Percentiles rank a stretch among this genome's conserved stretches.
These are phyloP conservation scores for Scomber scombrus DNA, from an alignment of 2,113 vertebrate genomes.

Conservation along the genomic window DNA sequence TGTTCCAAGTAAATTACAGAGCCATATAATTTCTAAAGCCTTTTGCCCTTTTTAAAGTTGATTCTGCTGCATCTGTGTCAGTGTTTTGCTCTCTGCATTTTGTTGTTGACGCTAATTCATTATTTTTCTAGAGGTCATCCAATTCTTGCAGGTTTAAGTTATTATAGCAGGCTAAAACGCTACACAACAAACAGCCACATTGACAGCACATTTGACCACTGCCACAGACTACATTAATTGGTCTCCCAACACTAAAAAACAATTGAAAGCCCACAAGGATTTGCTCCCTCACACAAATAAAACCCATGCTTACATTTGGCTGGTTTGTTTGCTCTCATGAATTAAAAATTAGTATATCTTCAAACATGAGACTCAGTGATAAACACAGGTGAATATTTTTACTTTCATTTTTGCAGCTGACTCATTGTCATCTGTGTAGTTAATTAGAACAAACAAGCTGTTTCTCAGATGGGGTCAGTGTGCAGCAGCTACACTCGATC, in stretches of 20 bases:
- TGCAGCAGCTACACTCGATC: conserved; percentile 3
- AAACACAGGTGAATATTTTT: conserved; percentile 4
- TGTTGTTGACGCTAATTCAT: conserved; percentile 16
- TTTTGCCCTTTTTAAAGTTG: conserved; percentile 7
- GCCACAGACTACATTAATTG: conserved; percentile 43
- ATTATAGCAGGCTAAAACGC: conserved; percentile 29
- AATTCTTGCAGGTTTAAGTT: conserved; percentile 18
- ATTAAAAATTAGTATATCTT: conserved; percentile 3
- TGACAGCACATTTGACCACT: conserved; percentile 15
- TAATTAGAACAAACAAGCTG: conserved; percentile 57
- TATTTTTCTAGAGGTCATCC: conserved; percentile 36
- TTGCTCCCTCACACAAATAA: conserved; percentile 17
- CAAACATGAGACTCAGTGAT: neutral
- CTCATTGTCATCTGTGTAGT: conserved; percentile 26
- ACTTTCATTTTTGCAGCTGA: conserved; percentile 9
- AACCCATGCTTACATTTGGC: neutral
- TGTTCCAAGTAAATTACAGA: conserved; percentile 2
- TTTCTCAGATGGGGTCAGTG: conserved; percentile 50
- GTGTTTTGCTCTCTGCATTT: neutral
- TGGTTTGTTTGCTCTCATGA: conserved; percentile 16
- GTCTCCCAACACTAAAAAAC: conserved; percentile 26
- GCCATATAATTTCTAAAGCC: neutral
- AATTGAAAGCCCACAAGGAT: conserved; percentile 16
- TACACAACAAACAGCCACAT: conserved; percentile 5
- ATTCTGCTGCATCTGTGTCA: conserved; percentile 1